Evolutionary conservation across 2,797 vertebrate species (phyloP).

Genomic region (Melopsittacus undulatus): DNA sequence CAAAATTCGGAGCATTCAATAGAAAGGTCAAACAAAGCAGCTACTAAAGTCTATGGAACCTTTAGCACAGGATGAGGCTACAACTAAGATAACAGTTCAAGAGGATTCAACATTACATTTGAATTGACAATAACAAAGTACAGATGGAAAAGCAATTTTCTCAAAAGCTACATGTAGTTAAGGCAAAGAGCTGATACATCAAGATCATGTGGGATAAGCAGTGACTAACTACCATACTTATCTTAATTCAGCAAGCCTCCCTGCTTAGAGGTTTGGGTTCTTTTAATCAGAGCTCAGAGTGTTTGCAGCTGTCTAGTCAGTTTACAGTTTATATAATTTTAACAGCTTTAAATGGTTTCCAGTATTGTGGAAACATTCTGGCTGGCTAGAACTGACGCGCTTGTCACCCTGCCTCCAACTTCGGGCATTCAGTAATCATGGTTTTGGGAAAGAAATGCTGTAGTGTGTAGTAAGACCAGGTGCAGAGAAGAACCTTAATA

Average conservation of each 20-base stretch:
- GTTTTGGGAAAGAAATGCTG: background rate
- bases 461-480: background rate
- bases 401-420: background rate
- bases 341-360: background rate
- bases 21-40: background rate
- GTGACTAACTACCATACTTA: background rate
- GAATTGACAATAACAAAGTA: background rate
- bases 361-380: background rate
- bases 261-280: background rate
- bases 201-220: background rate
- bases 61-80: background rate
- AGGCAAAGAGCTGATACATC: constrained; percentile 13
- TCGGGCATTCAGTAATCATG: background rate
- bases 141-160: constrained; percentile 4
- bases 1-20: background rate
- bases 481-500: background rate
- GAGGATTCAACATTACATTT: background rate
- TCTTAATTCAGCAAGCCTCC: background rate
- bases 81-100: background rate
- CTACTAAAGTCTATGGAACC: background rate
- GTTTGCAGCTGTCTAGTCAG: background rate
- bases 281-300: background rate
- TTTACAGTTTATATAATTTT: background rate
- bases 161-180: background rate
- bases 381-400: background rate